Base-by-base conservation (phyloP, 2,113 vertebrate genomes). In the Thryonomys swinderianus region DNA sequence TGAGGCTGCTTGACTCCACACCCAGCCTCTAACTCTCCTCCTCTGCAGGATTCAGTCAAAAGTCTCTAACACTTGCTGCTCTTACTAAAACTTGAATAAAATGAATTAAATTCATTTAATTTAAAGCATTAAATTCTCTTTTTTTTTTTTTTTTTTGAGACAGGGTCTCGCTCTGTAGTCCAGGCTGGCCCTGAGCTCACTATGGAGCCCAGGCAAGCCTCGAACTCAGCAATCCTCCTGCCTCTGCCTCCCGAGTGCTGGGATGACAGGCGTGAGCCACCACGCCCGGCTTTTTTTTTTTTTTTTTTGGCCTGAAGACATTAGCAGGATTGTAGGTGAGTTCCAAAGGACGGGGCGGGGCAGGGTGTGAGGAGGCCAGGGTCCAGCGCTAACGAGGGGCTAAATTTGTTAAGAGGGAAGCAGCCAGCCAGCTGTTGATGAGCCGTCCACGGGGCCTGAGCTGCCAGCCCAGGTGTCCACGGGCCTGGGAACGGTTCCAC, bases 61-160 rank as follows among this genome's bases (percentile, higher is more conserved):
- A 94, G 84, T 85, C 37, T 88, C 88, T 90, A 97, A 97, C 97
- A 97, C 92, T 97, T 89, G 80, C 69, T 96, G 79, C 96, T 98
- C 96, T 98, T 97, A 97, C 96, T 98, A 97, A 95, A 94, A 86
- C 55, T 69, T 34, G 96, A 97, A 95, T 80, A 98, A 95, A 98
- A 97, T 96, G 96, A 97, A n/a, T n/a, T n/a, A n/a, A n/a, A n/a
- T n/a, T n/a, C n/a, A n/a, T n/a, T n/a, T n/a, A n/a, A n/a, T n/a
- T n/a, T n/a, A n/a, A n/a, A n/a, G n/a, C n/a, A n/a, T n/a, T n/a
- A n/a, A n/a, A n/a, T n/a, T n/a, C n/a, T n/a, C n/a, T n/a, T n/a
- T n/a, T n/a, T n/a, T n/a, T n/a, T n/a, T n/a, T n/a, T n/a, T n/a
- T n/a, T n/a, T n/a, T n/a, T n/a, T n/a, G n/a, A n/a, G n/a, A n/a